A percentile compares a stretch with the other conserved stretches of the same genome.
These are phyloP conservation scores for Spodoptera exigua DNA, from an alignment of 2,888 invertebrate species.

Conservation along the genomic window DNA sequence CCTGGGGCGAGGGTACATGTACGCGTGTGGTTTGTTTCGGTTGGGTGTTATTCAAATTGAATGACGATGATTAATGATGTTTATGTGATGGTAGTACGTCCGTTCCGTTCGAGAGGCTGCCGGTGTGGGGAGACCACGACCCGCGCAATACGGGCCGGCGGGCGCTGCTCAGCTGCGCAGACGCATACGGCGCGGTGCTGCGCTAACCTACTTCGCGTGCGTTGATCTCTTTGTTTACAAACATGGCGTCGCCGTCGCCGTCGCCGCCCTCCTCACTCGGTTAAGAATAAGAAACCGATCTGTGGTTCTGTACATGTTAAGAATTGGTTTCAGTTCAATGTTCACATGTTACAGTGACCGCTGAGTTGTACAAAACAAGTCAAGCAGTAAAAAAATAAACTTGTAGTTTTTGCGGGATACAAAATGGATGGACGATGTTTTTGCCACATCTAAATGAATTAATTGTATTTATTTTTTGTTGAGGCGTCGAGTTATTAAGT, in stretches of 20 bases:
- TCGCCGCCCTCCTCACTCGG: slow-evolving; percentile 61
- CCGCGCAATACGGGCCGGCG: slow-evolving; percentile 80
- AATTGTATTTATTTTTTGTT: slow-evolving; percentile 3
- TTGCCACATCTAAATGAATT: slow-evolving; percentile 9
- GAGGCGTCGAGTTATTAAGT: neutral
- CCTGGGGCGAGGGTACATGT: slow-evolving; percentile 5
- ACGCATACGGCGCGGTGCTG: slow-evolving; percentile 72
- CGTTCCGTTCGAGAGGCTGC: slow-evolving; percentile 49
- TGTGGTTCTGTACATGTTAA: slow-evolving; percentile 56
- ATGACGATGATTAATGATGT: slow-evolving; percentile 35
- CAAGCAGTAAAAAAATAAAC: slow-evolving; percentile 38
- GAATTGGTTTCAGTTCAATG: slow-evolving; percentile 32
- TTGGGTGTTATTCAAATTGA: slow-evolving; percentile 22
- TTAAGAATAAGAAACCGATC: slow-evolving; percentile 49
- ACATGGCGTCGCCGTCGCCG: slow-evolving; percentile 80
- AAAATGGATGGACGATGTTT: slow-evolving; percentile 24
- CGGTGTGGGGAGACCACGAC: slow-evolving; percentile 77
- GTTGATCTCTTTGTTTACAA: slow-evolving; percentile 90
- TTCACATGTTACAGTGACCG: slow-evolving; percentile 44
- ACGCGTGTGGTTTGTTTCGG: slow-evolving; percentile 4
- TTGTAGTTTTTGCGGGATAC: slow-evolving; percentile 36
- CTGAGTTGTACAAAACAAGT: slow-evolving; percentile 24
- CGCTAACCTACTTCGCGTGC: slow-evolving; percentile 87
- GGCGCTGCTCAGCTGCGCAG: slow-evolving; percentile 65
- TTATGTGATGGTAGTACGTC: slow-evolving; percentile 28